These are phyloP conservation scores for Argya squamiceps DNA, from an alignment of 2,797 vertebrate genomes.

Conservation along the genomic window DNA sequence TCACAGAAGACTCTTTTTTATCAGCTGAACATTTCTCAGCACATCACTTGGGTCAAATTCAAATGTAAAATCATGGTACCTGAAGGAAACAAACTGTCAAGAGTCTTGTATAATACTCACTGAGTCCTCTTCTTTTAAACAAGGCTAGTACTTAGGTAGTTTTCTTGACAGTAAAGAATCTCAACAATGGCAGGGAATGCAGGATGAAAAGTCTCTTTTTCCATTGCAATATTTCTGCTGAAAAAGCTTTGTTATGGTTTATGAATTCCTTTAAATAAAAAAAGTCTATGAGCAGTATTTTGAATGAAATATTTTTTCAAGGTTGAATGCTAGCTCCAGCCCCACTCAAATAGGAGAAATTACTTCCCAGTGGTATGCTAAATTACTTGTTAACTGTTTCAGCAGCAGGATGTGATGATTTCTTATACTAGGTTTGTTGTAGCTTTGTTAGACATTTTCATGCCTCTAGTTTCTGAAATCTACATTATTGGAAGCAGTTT, in stretches of 20 bases:
- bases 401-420: not conserved
- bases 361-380: conserved; percentile 35
- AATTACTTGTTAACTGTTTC: conserved; percentile 64
- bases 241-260: conserved; percentile 39
- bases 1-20: conserved; percentile 26
- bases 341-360: conserved; percentile 38
- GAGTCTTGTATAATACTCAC: conserved; percentile 11
- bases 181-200: conserved; percentile 24
- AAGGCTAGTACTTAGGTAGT: conserved; percentile 33
- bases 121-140: conserved; percentile 39
- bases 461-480: conserved; percentile 27
- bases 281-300: conserved; percentile 17
- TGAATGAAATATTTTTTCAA: conserved; percentile 55
- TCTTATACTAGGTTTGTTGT: not conserved
- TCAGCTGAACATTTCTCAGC: conserved; percentile 3
- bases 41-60: conserved; percentile 36
- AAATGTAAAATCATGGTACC: conserved; percentile 52
- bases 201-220: conserved; percentile 34
- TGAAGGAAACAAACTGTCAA: conserved; percentile 61
- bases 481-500: not conserved
- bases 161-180: conserved; percentile 45
- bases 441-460: not conserved
- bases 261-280: conserved; percentile 45
- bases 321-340: conserved; percentile 36
- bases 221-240: conserved; percentile 32